phyloP scores from a whole-genome alignment of 1,140 invertebrate species.

The Thrips palmi region DNA sequence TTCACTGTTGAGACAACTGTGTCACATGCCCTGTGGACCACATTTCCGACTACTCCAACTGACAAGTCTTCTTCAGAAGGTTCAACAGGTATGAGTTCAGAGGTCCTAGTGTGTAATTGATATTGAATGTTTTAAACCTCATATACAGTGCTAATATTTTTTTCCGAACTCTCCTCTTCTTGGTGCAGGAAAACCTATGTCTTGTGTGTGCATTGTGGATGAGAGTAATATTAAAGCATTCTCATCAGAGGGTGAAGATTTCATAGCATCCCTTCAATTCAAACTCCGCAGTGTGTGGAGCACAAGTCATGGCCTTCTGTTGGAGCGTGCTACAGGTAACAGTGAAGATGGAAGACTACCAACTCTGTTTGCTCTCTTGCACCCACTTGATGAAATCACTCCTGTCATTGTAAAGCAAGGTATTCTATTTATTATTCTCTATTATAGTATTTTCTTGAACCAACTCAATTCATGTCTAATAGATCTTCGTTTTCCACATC shows the following conservation, averaged over 20 bases:
- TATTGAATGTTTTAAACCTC: conserved; percentile 27
- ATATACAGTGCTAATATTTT: conserved; percentile 22
- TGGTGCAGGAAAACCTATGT: conserved; percentile 15
- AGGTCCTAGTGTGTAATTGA: conserved; percentile 26
- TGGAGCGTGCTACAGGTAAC: conserved; percentile 30
- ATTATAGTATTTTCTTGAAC: not conserved
- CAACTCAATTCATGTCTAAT: not conserved
- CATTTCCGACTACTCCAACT: conserved; percentile 39
- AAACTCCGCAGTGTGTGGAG: conserved; percentile 57
- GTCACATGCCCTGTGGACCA: conserved; percentile 64
- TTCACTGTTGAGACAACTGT: conserved; percentile 67
- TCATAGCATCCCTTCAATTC: conserved; percentile 63
- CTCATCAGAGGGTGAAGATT: conserved; percentile 63
- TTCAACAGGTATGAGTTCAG: conserved; percentile 25
- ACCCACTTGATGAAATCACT: conserved; percentile 76
- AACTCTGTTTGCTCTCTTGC: conserved; percentile 61
- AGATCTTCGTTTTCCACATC: no score
- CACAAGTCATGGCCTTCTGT: conserved; percentile 54
- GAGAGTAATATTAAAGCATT: conserved; percentile 59
- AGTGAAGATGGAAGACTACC: conserved; percentile 25
- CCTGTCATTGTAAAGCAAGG: conserved; percentile 51
- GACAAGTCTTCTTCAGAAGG: conserved; percentile 27
- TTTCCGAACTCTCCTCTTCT: conserved; percentile 12
- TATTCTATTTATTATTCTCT: conserved; percentile 14
- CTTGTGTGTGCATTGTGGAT: conserved; percentile 56